phyloP scores from a whole-genome alignment of 2,113 vertebrate genomes.

The Cephalopterus ornatus region DNA sequence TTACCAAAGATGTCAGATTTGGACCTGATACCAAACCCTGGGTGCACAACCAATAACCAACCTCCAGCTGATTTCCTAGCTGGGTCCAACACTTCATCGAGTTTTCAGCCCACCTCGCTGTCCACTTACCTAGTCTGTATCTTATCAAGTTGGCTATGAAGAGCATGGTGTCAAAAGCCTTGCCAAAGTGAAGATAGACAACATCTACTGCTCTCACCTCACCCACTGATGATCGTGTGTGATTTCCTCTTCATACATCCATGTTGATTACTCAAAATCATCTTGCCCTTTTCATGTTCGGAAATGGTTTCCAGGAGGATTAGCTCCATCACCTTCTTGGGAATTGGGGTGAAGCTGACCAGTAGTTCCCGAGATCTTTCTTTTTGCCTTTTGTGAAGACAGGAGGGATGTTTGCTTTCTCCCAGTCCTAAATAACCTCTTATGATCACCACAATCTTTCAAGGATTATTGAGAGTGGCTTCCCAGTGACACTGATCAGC shows the following conservation, averaged over 20 bases:
- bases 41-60: background rate
- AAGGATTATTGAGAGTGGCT: background rate
- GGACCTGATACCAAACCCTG: background rate
- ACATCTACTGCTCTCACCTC: background rate
- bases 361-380: background rate
- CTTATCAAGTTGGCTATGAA: background rate
- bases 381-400: background rate
- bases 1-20: background rate
- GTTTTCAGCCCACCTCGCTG: background rate
- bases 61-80: background rate
- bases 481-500: background rate
- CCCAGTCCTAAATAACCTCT: background rate
- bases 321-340: background rate
- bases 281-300: background rate
- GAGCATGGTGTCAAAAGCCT: background rate
- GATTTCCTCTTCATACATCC: background rate
- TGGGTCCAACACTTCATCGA: background rate
- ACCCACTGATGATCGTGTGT: rapidly evolving
- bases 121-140: background rate
- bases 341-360: background rate
- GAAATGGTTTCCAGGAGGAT: background rate
- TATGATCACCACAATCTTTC: background rate
- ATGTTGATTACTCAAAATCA: background rate
- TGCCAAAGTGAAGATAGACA: background rate
- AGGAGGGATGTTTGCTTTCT: background rate